Evolutionary conservation across 2,888 invertebrate genomes (phyloP).

Genomic region (Cephus spinipes): DNA sequence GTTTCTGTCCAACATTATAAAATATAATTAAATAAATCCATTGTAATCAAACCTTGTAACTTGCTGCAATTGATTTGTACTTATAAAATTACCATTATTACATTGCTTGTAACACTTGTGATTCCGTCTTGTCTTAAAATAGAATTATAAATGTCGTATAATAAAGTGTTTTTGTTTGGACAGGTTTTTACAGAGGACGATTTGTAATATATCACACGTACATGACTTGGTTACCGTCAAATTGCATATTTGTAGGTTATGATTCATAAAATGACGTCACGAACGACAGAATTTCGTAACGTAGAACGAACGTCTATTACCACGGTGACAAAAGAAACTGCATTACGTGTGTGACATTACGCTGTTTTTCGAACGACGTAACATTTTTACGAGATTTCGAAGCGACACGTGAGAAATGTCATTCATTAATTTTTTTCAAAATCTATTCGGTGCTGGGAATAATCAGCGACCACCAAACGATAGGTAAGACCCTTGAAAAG

Average conservation of each 20-base stretch:
- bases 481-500: conserved; percentile 34
- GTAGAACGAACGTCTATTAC: background rate
- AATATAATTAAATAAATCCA: background rate
- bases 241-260: background rate
- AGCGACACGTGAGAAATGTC: conserved; percentile 39
- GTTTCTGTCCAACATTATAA: background rate
- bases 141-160: background rate
- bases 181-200: background rate
- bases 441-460: conserved; percentile 40
- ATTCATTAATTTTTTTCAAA: conserved; percentile 48
- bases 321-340: background rate
- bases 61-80: background rate
- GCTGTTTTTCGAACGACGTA: background rate
- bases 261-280: background rate
- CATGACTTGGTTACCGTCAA: background rate
- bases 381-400: background rate
- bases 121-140: background rate
- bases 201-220: background rate
- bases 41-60: background rate
- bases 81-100: background rate
- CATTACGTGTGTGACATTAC: background rate
- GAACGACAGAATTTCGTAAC: background rate
- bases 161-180: background rate
- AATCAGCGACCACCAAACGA: conserved; percentile 35
- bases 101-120: background rate